Evolutionary conservation across 2,888 invertebrate genomes (phyloP).

Genomic region (Iselma pallidipennis): DNA sequence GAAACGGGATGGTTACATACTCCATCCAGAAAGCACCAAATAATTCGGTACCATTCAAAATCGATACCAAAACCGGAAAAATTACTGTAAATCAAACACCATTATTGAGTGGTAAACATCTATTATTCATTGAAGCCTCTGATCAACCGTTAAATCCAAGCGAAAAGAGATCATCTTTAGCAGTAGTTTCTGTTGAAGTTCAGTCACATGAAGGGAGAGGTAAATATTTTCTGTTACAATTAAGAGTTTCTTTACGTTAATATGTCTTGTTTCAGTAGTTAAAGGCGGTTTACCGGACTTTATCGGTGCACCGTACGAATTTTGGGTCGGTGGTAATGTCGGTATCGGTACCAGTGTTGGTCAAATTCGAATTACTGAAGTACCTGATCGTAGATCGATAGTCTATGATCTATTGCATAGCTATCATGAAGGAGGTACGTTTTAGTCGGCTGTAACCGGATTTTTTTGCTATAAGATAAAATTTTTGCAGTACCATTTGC

Average conservation of each 20-base stretch:
- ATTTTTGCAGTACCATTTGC: conserved; percentile 79
- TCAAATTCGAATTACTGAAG: conserved; percentile 77
- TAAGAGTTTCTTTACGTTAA: not conserved
- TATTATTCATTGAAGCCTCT: conserved; percentile 81
- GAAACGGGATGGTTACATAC: conserved; percentile 72
- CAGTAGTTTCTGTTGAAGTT: conserved; percentile 83
- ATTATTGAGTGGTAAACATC: conserved; percentile 72
- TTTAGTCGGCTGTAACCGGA: no score
- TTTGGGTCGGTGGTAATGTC: conserved; percentile 88
- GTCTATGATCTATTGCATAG: conserved; percentile 82
- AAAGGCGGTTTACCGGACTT: conserved; percentile 71
- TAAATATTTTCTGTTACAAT: conserved; percentile 34
- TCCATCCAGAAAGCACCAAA: conserved; percentile 47
- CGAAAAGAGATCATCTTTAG: conserved; percentile 78
- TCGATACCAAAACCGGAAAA: conserved; percentile 72
- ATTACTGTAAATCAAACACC: conserved; percentile 70
- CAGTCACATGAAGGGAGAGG: conserved; percentile 60
- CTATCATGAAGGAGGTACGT: conserved; percentile 78
- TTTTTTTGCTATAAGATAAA: not conserved
- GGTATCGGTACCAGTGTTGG: conserved; percentile 84
- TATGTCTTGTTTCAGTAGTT: no score
- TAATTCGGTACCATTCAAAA: conserved; percentile 67
- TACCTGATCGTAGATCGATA: conserved; percentile 66
- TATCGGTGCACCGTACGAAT: conserved; percentile 83
- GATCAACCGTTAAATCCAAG: conserved; percentile 84